phyloP scores from a whole-genome alignment of 2,113 vertebrate species.

The Corythornis cristatus region DNA sequence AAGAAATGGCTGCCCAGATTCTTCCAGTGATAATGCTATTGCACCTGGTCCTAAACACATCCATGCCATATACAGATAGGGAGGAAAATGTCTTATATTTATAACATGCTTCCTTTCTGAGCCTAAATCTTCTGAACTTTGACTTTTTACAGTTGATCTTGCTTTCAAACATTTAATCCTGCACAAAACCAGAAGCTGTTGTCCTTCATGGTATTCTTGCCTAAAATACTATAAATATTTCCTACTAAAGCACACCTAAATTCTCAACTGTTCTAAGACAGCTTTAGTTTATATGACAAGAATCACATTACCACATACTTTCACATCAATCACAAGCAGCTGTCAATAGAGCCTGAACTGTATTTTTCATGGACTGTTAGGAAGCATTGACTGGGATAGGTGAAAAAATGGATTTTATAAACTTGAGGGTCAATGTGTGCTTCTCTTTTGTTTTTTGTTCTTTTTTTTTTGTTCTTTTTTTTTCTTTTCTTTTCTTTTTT shows the following conservation, averaged over 20 bases:
- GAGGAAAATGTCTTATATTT: not conserved
- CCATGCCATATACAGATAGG: not conserved
- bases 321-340: conserved; percentile 1
- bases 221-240: conserved; percentile 30
- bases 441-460: not conserved
- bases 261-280: not conserved
- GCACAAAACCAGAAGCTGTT: not conserved
- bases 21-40: not conserved
- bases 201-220: not conserved
- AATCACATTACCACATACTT: conserved; percentile 25
- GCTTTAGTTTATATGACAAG: not conserved
- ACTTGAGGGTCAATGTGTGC: not conserved
- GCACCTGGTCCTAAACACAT: not conserved
- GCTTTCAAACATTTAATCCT: not conserved
- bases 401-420: not conserved
- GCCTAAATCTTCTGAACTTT: not conserved
- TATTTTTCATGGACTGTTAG: accelerated
- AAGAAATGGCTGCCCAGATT: not conserved
- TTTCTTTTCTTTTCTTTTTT: too few relatives aligned
- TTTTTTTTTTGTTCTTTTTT: too few relatives aligned
- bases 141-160: not conserved
- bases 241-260: not conserved
- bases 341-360: not conserved
- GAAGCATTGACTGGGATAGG: not conserved
- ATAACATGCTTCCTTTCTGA: not conserved